Evolutionary conservation across 2,797 vertebrate species (phyloP).

Genomic region (Morelia viridis): DNA sequence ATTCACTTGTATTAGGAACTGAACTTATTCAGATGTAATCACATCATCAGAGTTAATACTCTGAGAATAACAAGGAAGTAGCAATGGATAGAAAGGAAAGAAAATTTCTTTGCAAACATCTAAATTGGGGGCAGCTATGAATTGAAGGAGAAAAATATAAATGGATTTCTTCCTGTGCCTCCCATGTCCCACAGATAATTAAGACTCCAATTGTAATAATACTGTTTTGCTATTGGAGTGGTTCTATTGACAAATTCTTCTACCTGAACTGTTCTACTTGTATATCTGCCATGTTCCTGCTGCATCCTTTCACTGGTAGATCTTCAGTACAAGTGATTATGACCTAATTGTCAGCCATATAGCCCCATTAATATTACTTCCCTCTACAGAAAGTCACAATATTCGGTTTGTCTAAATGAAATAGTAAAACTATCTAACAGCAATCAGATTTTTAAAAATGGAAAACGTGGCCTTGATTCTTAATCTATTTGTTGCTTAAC

Average conservation of each 20-base stretch:
- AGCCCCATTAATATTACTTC: too few species aligned
- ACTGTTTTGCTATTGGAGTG: neutral
- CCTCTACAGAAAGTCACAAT: neutral
- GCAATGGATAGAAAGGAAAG: neutral
- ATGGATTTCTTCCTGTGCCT: neutral
- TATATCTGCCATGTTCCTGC: neutral
- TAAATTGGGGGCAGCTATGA: neutral
- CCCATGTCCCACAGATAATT: neutral
- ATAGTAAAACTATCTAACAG: neutral
- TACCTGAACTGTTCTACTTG: neutral
- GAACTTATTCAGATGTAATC: neutral
- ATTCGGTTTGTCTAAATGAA: neutral
- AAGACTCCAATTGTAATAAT: neutral
- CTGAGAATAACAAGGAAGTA: neutral
- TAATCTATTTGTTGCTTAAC: neutral
- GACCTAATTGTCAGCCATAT: neutral
- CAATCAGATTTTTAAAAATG: neutral
- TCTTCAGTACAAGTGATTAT: neutral
- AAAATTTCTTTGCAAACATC: neutral
- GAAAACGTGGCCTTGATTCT: neutral
- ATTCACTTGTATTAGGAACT: neutral
- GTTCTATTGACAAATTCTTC: neutral
- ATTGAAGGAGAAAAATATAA: neutral
- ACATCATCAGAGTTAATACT: neutral
- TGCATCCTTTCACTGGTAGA: neutral